Evolutionary conservation across 2,888 invertebrate species (phyloP).

Genomic region (Ochropleura leucogaster): DNA sequence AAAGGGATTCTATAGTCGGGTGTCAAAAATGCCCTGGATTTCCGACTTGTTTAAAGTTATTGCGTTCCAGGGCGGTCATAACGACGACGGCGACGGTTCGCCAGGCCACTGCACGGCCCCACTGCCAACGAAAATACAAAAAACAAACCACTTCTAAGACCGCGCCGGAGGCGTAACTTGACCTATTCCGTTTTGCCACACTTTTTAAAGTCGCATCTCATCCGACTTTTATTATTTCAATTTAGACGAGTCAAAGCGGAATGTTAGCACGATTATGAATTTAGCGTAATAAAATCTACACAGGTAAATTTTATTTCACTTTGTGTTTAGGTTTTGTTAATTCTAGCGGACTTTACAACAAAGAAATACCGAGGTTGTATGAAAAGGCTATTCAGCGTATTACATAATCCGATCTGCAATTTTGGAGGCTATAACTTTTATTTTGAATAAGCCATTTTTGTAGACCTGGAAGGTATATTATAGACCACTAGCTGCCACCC

Average conservation of each 20-base stretch:
- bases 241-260: slow-evolving; percentile 46
- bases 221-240: slow-evolving; percentile 53
- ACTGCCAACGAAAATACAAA: slow-evolving; percentile 53
- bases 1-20: slow-evolving; percentile 51
- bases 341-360: not conserved
- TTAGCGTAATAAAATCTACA: slow-evolving; percentile 36
- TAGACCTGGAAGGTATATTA: not conserved
- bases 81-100: slow-evolving; percentile 46
- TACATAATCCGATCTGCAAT: not conserved
- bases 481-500: too few species aligned
- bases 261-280: slow-evolving; percentile 37
- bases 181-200: slow-evolving; percentile 61
- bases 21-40: slow-evolving; percentile 65
- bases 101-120: slow-evolving; percentile 44
- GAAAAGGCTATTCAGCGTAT: not conserved
- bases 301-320: slow-evolving; percentile 30
- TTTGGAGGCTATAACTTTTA: not conserved
- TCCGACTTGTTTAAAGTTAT: slow-evolving; percentile 70
- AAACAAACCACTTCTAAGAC: slow-evolving; percentile 41
- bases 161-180: slow-evolving; percentile 52
- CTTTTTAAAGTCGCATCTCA: slow-evolving; percentile 51
- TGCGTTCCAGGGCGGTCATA: slow-evolving; percentile 69
- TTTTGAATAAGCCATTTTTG: not conserved
- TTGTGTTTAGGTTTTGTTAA: slow-evolving; percentile 21
- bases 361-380: not conserved